Evolutionary conservation across 2,888 invertebrate genomes (phyloP), one percentile per base, ranked within the genome.

Genomic region (Microdon myrmicae): DNA sequence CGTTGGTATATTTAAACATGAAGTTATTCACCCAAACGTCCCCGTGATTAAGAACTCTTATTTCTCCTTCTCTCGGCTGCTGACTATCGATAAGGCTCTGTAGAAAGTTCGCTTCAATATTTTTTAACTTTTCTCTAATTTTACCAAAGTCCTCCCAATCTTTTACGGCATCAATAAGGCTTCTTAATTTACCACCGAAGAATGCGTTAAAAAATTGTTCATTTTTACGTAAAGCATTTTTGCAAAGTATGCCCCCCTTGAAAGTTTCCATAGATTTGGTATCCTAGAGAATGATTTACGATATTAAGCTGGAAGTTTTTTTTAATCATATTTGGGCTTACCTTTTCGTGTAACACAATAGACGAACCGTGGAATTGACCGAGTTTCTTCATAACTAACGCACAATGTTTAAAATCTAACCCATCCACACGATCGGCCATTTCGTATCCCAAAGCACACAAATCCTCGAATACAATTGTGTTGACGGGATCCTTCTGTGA

Each of bases 301-400:
- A n/a, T n/a, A n/a, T n/a, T n/a, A n/a, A n/a, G n/a, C n/a, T n/a
- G n/a, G n/a, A n/a, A n/a, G n/a, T n/a, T n/a, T n/a, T n/a, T n/a
- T n/a, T n/a, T n/a, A n/a, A n/a, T n/a, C n/a, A n/a, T n/a, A n/a
- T 20, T 8, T 45, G n/a, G 9, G 8, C 26, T 59, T 41, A 71
- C 84, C 76, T 81, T 80, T 71, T 82, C 80, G 35, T 75, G 78
- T 43, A 84, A 68, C 17, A 82, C 76, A 59, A 84, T 81, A 0
- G 85, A 84, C 8, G 81, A 76, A 0, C 83, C 85, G 71, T 86
- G 86, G 69, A 83, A 82, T 68, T 78, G 79, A 0, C 82, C 85
- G 66, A 86, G 69, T 70, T 82, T 81, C 43, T 77, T 74, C 8
- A 85, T 69, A 2, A 83, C 81, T 23, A 82, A 29, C 16, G 75